Percentiles rank a stretch among this genome's conserved stretches.
Conservation (phyloP, 2,888 invertebrate genomes). For the Eupithecia vulgata region DNA sequence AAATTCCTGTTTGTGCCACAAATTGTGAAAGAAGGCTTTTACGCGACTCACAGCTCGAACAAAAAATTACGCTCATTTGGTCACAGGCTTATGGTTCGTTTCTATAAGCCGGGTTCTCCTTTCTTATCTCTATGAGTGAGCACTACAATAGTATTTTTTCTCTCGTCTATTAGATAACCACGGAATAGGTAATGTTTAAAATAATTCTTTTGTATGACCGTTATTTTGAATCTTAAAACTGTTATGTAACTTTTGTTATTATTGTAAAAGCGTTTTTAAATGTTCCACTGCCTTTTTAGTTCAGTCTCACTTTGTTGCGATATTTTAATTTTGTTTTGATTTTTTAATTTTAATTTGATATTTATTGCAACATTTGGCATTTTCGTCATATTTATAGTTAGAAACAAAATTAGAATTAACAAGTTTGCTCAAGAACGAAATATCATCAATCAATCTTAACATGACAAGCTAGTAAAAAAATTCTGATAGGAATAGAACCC, state of each 20-base stretch:
- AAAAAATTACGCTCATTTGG: background rate
- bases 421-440: background rate
- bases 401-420: background rate
- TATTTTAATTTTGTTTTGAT: background rate
- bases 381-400: background rate
- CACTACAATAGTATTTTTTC: conserved; percentile 39
- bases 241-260: conserved; percentile 51
- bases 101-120: background rate
- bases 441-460: background rate
- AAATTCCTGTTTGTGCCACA: background rate
- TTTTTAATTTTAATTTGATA: background rate
- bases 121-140: conserved; percentile 7
- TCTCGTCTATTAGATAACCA: conserved; percentile 54
- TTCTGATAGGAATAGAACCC: background rate
- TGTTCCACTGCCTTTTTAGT: conserved; percentile 3
- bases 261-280: conserved; percentile 23
- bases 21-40: background rate
- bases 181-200: conserved; percentile 45
- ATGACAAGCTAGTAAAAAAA: background rate
- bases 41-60: background rate
- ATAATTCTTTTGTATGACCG: conserved; percentile 40
- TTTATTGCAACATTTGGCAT: background rate
- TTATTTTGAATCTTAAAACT: conserved; percentile 42
- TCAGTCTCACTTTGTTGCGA: background rate
- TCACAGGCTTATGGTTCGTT: background rate